Evolutionary conservation across 2,113 vertebrate species (phyloP), one percentile per base, ranked within the genome.

Genomic region (Rhea pennata): DNA sequence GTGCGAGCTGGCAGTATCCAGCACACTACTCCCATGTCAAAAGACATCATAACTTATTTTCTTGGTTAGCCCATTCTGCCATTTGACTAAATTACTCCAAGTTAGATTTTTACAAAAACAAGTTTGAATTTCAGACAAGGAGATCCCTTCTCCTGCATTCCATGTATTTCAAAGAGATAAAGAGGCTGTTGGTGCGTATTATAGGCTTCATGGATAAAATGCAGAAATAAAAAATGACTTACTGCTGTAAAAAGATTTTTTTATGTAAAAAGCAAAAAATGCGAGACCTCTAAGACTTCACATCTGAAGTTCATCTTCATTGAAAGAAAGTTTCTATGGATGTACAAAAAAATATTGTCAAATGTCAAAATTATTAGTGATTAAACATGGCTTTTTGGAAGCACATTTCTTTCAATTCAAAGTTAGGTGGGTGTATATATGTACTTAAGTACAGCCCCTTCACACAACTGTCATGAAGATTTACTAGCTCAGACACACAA

Each of bases 361-460:
- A 73, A 77, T 50, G 42, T 59, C 23, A 79, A 69, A 91, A 84
- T 89, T 87, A 74, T 64, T 83, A 67, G 50, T 70, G 66, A 91
- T 79, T 87, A 87, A 91, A 80, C 74, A 80, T 64, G 59, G 36
- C n/a, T 66, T 89, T 92, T 71, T 92, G 75, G 85, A 42, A 91
- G 48, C 27, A 39, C 7, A 10, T 91, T 88, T 92, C 66, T 87
- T 91, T 76, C 40, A 59, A 24, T 87, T 89, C n/a, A 44, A 46
- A 87, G 22, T 67, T 87, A 36, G 0, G 8, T 81, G 29, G n/a
- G 20, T 75, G 67, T 56, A 33, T 66, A 23, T 36, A 36, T 29
- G 40, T 69, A 46, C 14, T 33, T 77, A 67, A 9, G 4, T 62
- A 51, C 27, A 89, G 40, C 54, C 87, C 48, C 27, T n/a, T 92